A percentile compares a stretch with the other conserved stretches of the same genome.
Evolutionary conservation across 1,140 invertebrate genomes (phyloP).

Genomic region (Anthonomus grandis): DNA sequence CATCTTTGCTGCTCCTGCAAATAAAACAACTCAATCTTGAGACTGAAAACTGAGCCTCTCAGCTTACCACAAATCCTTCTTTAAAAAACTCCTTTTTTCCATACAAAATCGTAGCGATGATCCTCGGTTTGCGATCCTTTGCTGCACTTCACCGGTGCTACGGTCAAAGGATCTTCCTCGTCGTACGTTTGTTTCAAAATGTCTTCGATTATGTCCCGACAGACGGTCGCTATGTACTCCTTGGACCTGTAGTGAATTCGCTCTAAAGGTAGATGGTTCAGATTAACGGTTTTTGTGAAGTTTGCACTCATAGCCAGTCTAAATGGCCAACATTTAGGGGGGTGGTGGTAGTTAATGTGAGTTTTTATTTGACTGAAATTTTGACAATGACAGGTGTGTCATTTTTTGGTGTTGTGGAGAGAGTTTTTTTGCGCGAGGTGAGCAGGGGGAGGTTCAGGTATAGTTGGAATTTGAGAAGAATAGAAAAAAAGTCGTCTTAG

Average conservation of each 20-base stretch:
- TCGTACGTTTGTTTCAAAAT: slow-evolving; percentile 30
- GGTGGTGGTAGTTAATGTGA: too few species aligned
- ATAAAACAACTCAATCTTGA: too few species aligned
- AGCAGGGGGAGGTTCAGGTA: too few species aligned
- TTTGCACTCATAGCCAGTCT: slow-evolving; percentile 19
- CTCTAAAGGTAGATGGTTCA: slow-evolving; percentile 9
- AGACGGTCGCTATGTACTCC: slow-evolving; percentile 28
- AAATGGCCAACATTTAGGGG: too few species aligned
- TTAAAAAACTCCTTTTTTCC: slow-evolving; percentile 23
- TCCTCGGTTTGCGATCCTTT: slow-evolving; percentile 25
- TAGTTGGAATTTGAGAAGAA: too few species aligned
- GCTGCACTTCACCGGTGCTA: slow-evolving; percentile 23
- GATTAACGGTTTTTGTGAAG: slow-evolving; percentile 3
- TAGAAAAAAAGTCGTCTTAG: too few species aligned
- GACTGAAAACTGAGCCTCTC: too few species aligned
- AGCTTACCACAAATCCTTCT: too few species aligned
- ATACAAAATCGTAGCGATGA: slow-evolving; percentile 18
- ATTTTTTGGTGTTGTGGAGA: too few species aligned
- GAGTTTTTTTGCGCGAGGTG: too few species aligned
- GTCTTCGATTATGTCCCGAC: slow-evolving; percentile 30
- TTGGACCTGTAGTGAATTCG: slow-evolving; percentile 20
- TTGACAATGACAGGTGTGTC: too few species aligned
- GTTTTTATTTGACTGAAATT: too few species aligned
- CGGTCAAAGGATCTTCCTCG: slow-evolving; percentile 29
- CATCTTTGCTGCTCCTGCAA: background rate